These are phyloP conservation scores for Hippopotamyrus pictus DNA, from an alignment of 2,797 vertebrate species.

Conservation along the genomic window DNA sequence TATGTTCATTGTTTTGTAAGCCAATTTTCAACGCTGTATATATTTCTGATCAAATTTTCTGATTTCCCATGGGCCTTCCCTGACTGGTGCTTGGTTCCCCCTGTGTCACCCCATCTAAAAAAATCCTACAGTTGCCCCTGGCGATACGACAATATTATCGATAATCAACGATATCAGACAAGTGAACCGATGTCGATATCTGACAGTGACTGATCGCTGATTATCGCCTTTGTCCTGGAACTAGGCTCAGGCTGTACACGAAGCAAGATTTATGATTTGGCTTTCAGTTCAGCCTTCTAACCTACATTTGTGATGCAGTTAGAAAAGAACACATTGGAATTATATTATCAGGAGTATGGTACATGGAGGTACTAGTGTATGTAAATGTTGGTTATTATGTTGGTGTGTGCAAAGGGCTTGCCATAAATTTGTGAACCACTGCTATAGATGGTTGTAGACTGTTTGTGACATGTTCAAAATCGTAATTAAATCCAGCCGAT, in stretches of 20 bases:
- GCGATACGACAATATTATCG: neutral
- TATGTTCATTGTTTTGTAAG: neutral
- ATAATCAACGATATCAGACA: neutral
- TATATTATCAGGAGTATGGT: neutral
- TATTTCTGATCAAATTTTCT: neutral
- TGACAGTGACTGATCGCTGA: neutral
- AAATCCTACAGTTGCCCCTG: neutral
- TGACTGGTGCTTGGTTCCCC: neutral
- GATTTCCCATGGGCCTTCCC: neutral
- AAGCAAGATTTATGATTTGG: neutral
- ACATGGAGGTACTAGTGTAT: neutral
- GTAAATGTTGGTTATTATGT: neutral
- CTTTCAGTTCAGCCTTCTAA: neutral
- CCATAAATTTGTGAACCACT: neutral
- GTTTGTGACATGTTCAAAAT: neutral
- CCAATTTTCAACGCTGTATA: neutral
- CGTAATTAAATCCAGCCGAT: neutral
- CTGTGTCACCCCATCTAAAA: neutral
- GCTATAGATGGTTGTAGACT: neutral
- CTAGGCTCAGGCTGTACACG: neutral
- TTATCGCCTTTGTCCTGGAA: neutral
- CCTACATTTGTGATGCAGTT: neutral
- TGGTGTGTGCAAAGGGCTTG: neutral
- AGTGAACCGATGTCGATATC: neutral
- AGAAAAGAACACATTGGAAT: neutral